Evolutionary conservation across 2,888 invertebrate genomes (phyloP).

Genomic region (Drosophila sordidapex): DNA sequence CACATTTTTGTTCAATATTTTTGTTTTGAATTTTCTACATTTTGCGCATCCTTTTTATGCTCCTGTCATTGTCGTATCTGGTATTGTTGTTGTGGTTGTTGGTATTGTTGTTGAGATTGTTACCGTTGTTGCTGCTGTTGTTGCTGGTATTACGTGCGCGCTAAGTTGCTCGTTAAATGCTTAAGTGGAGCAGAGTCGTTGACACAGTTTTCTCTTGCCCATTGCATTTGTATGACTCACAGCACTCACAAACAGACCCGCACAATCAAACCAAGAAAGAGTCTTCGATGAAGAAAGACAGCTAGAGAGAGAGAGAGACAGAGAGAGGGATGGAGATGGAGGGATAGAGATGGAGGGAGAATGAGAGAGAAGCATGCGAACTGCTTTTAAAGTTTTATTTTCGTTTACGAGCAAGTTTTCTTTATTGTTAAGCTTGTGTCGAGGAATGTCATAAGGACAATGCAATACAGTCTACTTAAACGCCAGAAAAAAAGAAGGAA

Average conservation of each 20-base stretch:
- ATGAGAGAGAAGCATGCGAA: slow-evolving; percentile 20
- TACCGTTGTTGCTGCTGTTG: slow-evolving; percentile 35
- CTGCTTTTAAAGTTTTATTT: slow-evolving; percentile 62
- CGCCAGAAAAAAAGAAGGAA: neutral
- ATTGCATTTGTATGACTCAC: slow-evolving; percentile 66
- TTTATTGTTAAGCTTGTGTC: slow-evolving; percentile 52
- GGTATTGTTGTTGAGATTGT: slow-evolving; percentile 8
- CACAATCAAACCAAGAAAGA: neutral
- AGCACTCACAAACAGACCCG: slow-evolving; percentile 47
- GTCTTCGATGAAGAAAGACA: neutral
- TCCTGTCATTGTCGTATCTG: slow-evolving; percentile 50
- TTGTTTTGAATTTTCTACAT: slow-evolving; percentile 75
- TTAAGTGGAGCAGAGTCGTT: slow-evolving; percentile 81
- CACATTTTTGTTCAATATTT: slow-evolving; percentile 74
- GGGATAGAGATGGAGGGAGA: neutral
- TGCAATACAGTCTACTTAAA: slow-evolving; percentile 38
- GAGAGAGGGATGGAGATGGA: no score
- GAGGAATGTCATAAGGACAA: slow-evolving; percentile 54
- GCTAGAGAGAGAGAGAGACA: neutral
- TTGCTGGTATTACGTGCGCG: slow-evolving; percentile 58
- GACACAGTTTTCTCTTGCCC: slow-evolving; percentile 70
- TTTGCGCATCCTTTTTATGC: slow-evolving; percentile 57
- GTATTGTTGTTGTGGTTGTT: slow-evolving; percentile 6
- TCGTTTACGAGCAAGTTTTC: slow-evolving; percentile 55
- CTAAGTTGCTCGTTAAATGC: slow-evolving; percentile 75